Base-by-base conservation (phyloP, 2,797 vertebrate species). In the Falco concolor region DNA sequence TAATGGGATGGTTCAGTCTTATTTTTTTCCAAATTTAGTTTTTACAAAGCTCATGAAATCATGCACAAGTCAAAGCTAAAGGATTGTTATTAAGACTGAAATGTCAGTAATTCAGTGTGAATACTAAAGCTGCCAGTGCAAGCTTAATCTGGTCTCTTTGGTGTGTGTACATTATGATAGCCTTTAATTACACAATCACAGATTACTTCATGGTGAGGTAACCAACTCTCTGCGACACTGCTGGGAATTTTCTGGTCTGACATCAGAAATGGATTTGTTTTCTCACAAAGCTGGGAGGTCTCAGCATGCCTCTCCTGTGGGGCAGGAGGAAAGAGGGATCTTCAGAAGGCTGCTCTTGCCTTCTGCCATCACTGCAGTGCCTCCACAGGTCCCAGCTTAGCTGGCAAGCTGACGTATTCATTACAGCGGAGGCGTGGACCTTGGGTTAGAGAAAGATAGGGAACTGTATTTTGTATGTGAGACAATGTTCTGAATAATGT, bases 381-480 rank as follows among this genome's bases (percentile, higher is more conserved):
- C 53, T 44, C 2, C 0, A 34, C 21, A 9, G 5, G 59, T 67
- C 30, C 24, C 24, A 0, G 0, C 36, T 56, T 30, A 45, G n/a
- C n/a, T 70, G n/a, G 42, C 11, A 20, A 76, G 38, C 15, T 72
- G 28, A 49, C 0, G 0, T 40, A 24, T 24, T 72, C 50, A 17
- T 44, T 28, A 27, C 24, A 68, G 42, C 27, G n/a, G 50, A 52
- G 27, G 27, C 25, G 28, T 57, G 57, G 40, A 67, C 25, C 21
- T 80, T 34, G n/a, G 6, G 14, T 30, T 56, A 77, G 16, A 80
- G 30, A 47, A 92, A 69, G 56, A 54, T 1, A 49, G 20, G 7
- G 13, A 69, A 19, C 49, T 70, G 27, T 34, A 50, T 59, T 93
- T 85, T 42, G 6, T 63, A 22, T 5, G 13, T 63, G 44, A 72